Evolutionary conservation across 2,888 invertebrate genomes (phyloP).

Genomic region (Petrolisthes cinctipes): DNA sequence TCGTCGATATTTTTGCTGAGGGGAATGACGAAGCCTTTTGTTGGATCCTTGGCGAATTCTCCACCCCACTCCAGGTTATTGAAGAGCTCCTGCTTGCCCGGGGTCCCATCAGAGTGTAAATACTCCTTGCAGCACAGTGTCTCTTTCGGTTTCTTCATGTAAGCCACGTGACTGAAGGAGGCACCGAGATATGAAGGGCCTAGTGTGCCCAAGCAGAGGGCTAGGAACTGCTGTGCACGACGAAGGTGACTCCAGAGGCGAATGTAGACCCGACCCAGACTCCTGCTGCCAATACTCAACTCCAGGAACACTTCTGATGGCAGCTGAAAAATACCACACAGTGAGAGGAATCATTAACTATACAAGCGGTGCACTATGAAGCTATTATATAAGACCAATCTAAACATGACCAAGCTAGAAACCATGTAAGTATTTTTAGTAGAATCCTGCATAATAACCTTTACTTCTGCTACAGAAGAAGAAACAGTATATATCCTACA

Average conservation of each 20-base stretch:
- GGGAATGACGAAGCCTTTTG: conserved; percentile 28
- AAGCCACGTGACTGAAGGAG: conserved; percentile 50
- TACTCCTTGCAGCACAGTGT: conserved; percentile 36
- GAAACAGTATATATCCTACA: too few relatives aligned
- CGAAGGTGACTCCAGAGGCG: conserved; percentile 55
- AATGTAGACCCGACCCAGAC: conserved; percentile 53
- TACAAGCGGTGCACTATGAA: background rate
- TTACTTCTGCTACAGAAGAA: too few relatives aligned
- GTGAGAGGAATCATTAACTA: background rate
- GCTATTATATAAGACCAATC: background rate
- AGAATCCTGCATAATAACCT: too few relatives aligned
- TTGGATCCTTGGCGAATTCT: background rate
- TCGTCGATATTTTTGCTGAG: conserved; percentile 20
- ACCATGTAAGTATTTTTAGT: too few relatives aligned
- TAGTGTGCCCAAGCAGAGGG: conserved; percentile 57
- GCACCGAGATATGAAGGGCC: conserved; percentile 55
- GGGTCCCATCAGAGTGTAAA: background rate
- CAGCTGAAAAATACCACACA: background rate
- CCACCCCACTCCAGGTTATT: conserved; percentile 40
- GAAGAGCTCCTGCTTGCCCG: conserved; percentile 26
- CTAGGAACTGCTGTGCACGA: conserved; percentile 60
- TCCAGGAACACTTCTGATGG: conserved; percentile 58
- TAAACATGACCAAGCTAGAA: too few relatives aligned
- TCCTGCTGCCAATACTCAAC: conserved; percentile 30
- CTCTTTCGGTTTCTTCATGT: conserved; percentile 47